Conservation (phyloP, 2,113 vertebrate species). For the Notarius lentiginosus region DNA sequence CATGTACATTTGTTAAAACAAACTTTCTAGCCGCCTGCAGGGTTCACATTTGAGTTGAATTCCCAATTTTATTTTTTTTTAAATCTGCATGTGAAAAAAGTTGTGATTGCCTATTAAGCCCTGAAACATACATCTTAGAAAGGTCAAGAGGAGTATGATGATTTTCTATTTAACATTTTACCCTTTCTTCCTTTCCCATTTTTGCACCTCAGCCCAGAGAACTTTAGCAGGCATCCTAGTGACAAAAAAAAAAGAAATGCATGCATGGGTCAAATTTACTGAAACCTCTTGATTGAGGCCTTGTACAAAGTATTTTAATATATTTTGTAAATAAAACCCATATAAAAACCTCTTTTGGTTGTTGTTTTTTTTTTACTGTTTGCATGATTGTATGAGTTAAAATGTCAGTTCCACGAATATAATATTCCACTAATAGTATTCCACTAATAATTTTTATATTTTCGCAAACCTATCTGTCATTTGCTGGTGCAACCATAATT, state of each 20-base stretch:
- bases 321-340: conserved; percentile 99
- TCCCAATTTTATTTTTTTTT: conserved; percentile 77
- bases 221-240: conserved; percentile 85
- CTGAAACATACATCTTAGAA: conserved; percentile 81
- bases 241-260: conserved; percentile 89
- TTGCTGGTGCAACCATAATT: not conserved
- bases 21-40: conserved; percentile 82
- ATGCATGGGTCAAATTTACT: conserved; percentile 89
- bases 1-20: conserved; percentile 84
- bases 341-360: conserved; percentile 77
- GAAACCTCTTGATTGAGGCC: conserved; percentile 87
- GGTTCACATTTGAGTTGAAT: conserved; percentile 76
- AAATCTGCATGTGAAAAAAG: conserved; percentile 87
- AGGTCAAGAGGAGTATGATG: conserved; percentile 77
- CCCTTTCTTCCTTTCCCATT: conserved; percentile 60
- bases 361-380: conserved; percentile 40
- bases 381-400: not conserved
- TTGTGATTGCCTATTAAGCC: conserved; percentile 86
- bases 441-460: not conserved
- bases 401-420: not conserved
- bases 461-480: not conserved
- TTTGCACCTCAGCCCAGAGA: conserved; percentile 85
- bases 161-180: conserved; percentile 66
- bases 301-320: conserved; percentile 99
- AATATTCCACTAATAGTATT: no score